Evolutionary conservation across 2,797 vertebrate genomes (phyloP), one percentile per base, ranked within the genome.

Genomic region (Hippoglossus hippoglossus): DNA sequence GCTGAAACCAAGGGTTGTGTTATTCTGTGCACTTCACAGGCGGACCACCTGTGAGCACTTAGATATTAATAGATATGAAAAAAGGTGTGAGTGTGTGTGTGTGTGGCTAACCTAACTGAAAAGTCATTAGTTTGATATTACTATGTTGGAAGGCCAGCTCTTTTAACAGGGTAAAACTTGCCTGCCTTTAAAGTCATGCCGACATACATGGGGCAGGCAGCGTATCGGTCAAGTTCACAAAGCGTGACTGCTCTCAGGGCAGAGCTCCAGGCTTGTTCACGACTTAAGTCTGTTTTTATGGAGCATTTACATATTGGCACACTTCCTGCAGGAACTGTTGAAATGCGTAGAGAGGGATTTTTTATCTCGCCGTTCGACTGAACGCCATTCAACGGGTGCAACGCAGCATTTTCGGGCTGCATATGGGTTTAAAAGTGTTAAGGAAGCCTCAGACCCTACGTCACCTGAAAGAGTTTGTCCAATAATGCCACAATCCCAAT

Each of bases 41-140:
- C 91, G 88, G 93, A 90, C 93, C 91, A 94, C 95, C 94, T 93
- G 94, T 95, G 91, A 95, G 94, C 94, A 93, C 91, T 92, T 86
- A 83, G 62, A 95, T 96, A 95, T 96, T 95, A 96, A 94, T 93
- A 94, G 94, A 92, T 93, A 91, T 82, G 92, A 94, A 94, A 81
- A 83, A 75, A 69, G 81, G 79, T 82, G 63, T 53, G 50, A 51
- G 54, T 44, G 41, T 44, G 41, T 18, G 41, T 44, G 41, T 44
- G 41, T 18, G 16, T 44, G 69, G 56, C 67, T 78, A 82, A 86
- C 74, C 70, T 76, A 61, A 26, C 61, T 34, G 66, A 72, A 75
- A 84, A 73, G 73, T 61, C 78, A 88, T 89, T 85, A 89, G 88
- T 91, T 91, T 90, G 75, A 88, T 84, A 93, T 91, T 87, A 87